phyloP scores from a whole-genome alignment of 1,140 invertebrate genomes.

The Chrysopa pallens region DNA sequence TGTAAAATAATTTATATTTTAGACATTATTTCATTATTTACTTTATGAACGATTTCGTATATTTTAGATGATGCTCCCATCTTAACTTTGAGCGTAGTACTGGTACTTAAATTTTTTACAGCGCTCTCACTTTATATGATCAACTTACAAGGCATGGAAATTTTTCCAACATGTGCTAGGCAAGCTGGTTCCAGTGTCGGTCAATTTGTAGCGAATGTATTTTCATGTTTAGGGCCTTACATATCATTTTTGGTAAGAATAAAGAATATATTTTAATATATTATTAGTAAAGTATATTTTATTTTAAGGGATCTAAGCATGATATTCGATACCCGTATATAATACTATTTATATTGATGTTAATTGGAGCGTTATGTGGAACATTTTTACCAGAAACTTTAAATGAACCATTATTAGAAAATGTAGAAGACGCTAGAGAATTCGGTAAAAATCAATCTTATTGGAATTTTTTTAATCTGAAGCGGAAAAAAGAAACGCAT shows the following conservation, averaged over 20 bases:
- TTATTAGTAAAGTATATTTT: too few relatives aligned
- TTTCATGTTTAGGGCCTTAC: constrained; percentile 44
- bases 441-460: constrained; percentile 38
- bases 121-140: constrained; percentile 39
- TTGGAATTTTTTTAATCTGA: background rate
- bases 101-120: constrained; percentile 24
- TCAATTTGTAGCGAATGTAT: constrained; percentile 32
- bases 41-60: too few relatives aligned
- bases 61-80: too few relatives aligned
- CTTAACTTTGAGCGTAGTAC: too few relatives aligned
- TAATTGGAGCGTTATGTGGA: constrained; percentile 32
- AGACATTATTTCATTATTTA: too few relatives aligned
- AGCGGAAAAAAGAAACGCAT: background rate
- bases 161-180: constrained; percentile 43
- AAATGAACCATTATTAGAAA: constrained; percentile 48
- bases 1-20: too few relatives aligned
- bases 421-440: constrained; percentile 47
- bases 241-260: constrained; percentile 43
- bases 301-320: constrained; percentile 7
- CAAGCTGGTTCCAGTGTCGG: constrained; percentile 41
- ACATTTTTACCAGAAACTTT: constrained; percentile 51
- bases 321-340: constrained; percentile 29
- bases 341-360: constrained; percentile 30
- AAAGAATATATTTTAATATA: too few relatives aligned
- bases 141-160: constrained; percentile 40